Conservation (phyloP, 2,113 vertebrate genomes). For the Excalfactoria chinensis region DNA sequence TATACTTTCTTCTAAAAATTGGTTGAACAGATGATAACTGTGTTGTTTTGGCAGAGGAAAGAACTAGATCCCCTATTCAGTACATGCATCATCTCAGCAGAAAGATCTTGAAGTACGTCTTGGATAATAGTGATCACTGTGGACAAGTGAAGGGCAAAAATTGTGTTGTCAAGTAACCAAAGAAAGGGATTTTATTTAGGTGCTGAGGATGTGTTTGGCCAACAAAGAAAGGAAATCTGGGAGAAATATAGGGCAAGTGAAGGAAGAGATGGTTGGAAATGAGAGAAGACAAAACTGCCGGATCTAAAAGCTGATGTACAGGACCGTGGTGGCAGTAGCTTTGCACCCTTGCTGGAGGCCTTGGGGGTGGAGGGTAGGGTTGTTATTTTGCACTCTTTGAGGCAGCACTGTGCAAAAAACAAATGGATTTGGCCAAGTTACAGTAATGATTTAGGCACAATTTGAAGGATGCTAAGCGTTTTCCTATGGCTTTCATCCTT, state of each 20-base stretch:
- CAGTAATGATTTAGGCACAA: neutral
- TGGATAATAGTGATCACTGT: neutral
- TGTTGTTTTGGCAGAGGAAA: neutral
- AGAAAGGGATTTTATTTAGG: neutral
- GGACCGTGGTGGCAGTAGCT: rapidly evolving
- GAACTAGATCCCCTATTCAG: neutral
- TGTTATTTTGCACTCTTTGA: neutral
- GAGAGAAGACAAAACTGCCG: neutral
- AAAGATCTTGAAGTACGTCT: neutral
- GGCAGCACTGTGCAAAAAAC: neutral
- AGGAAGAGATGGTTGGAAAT: neutral
- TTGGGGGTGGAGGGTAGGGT: no score
- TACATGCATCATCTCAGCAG: neutral
- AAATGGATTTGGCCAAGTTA: neutral
- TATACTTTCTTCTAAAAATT: neutral
- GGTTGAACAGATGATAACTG: neutral
- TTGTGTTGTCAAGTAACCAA: rapidly evolving
- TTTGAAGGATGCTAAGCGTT: neutral
- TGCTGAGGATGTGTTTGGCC: neutral
- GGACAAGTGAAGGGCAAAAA: neutral
- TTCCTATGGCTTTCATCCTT: neutral
- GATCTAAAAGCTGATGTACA: neutral
- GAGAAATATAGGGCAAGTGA: neutral
- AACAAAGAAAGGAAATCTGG: neutral
- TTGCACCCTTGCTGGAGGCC: neutral